phyloP scores from a whole-genome alignment of 2,113 vertebrate species.

The Ophthalmolycus amberensis region DNA sequence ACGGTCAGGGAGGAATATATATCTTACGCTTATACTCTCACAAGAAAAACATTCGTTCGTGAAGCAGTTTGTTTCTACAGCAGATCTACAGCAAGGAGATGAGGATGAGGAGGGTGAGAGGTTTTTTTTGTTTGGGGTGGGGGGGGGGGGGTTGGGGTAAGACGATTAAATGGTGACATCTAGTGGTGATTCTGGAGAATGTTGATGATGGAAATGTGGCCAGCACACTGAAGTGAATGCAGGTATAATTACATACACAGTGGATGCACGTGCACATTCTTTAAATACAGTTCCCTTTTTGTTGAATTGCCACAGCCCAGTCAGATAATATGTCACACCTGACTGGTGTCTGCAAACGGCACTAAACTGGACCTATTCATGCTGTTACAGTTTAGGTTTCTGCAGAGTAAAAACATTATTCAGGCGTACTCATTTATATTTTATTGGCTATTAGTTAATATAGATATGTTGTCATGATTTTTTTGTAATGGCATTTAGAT shows the following conservation, averaged over 20 bases:
- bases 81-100: constrained; percentile 1
- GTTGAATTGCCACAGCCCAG: background rate
- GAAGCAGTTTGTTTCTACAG: background rate
- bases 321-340: background rate
- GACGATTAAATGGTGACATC: constrained; percentile 71
- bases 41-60: background rate
- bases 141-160: background rate
- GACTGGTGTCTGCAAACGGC: background rate
- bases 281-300: background rate
- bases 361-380: background rate
- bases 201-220: background rate
- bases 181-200: constrained; percentile 58
- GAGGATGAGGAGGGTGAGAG: constrained; percentile 20
- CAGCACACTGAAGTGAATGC: background rate
- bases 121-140: too few species aligned
- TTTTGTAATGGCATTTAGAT: background rate
- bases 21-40: background rate
- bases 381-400: background rate
- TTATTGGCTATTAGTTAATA: background rate
- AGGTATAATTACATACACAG: background rate
- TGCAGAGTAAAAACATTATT: background rate
- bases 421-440: background rate
- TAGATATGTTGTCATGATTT: background rate
- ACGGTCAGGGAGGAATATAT: background rate
- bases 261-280: background rate